phyloP scores from a whole-genome alignment of 37 sponge, comb jelly and placozoan species.

The Crambe crambe region DNA sequence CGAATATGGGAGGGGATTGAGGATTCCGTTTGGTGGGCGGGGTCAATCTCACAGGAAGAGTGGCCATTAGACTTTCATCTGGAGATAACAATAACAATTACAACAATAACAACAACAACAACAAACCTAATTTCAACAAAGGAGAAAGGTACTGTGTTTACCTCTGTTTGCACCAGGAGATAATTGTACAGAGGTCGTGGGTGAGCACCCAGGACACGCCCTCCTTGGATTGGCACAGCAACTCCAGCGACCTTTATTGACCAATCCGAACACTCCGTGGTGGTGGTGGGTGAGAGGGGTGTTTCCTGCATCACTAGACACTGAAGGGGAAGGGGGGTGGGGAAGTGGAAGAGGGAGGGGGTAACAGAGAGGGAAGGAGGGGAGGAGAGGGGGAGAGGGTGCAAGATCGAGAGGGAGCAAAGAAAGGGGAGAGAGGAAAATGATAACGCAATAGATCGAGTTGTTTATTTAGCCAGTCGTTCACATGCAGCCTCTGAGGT shows the following conservation, averaged over 20 bases:
- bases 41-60: background rate
- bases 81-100: background rate
- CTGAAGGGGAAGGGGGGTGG: background rate
- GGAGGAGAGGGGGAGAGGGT: no score
- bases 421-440: no score
- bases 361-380: background rate
- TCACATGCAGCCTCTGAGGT: no score
- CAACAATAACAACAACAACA: background rate
- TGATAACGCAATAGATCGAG: no score
- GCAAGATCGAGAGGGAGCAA: no score
- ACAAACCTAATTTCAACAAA: background rate
- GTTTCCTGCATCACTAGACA: slow-evolving; percentile 13
- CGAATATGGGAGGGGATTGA: background rate
- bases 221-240: slow-evolving; percentile 66
- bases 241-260: slow-evolving; percentile 68
- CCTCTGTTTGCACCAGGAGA: background rate
- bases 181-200: background rate
- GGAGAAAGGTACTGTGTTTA: background rate
- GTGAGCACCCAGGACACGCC: slow-evolving; percentile 42
- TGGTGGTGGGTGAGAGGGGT: slow-evolving; percentile 56
- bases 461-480: no score
- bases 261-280: slow-evolving; percentile 58
- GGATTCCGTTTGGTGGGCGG: background rate
- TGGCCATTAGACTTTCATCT: background rate
- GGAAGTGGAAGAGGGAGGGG: background rate